Percentiles rank a stretch among this genome's conserved stretches.
These are phyloP conservation scores for Drosophila ananassae DNA, from an alignment of 1,140 invertebrate species.

Conservation along the genomic window DNA sequence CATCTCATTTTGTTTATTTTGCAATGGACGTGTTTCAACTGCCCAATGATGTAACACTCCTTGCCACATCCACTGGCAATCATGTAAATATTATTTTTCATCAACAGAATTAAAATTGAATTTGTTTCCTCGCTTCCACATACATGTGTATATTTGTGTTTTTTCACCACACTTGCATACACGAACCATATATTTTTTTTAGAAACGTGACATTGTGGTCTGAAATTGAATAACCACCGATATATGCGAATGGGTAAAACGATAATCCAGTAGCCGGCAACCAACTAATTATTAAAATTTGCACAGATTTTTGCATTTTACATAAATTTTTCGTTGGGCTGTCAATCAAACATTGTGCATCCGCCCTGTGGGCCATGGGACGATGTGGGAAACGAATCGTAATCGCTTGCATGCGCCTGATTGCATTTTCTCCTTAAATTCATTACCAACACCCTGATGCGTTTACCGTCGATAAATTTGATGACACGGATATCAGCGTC, in stretches of 20 bases:
- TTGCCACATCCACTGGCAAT: slow-evolving; percentile 13
- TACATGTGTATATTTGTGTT: not conserved
- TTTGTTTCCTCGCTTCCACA: slow-evolving; percentile 20
- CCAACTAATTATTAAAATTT: slow-evolving; percentile 72
- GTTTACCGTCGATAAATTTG: slow-evolving; percentile 64
- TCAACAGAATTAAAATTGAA: slow-evolving; percentile 70
- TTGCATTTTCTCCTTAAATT: slow-evolving; percentile 72
- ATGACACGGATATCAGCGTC: slow-evolving; percentile 43
- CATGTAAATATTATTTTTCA: slow-evolving; percentile 61
- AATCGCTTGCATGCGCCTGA: slow-evolving; percentile 70
- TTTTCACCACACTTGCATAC: slow-evolving; percentile 2
- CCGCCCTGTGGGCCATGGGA: slow-evolving; percentile 20
- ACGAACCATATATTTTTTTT: slow-evolving; percentile 19
- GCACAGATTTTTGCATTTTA: slow-evolving; percentile 41
- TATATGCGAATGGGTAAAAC: slow-evolving; percentile 2
- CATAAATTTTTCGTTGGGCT: slow-evolving; percentile 17
- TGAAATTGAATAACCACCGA: slow-evolving; percentile 36
- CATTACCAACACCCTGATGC: slow-evolving; percentile 68
- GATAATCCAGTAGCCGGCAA: slow-evolving; percentile 39
- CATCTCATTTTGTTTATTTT: slow-evolving; percentile 36
- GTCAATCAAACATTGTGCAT: slow-evolving; percentile 46
- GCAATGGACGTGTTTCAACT: not conserved
- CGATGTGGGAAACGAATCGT: slow-evolving; percentile 30
- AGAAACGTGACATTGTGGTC: slow-evolving; percentile 47
- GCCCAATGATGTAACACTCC: slow-evolving; percentile 1